Percentiles rank a stretch among this genome's conserved stretches.
Evolutionary conservation across 2,113 vertebrate species (phyloP).

Genomic region (Macquaria australasica): DNA sequence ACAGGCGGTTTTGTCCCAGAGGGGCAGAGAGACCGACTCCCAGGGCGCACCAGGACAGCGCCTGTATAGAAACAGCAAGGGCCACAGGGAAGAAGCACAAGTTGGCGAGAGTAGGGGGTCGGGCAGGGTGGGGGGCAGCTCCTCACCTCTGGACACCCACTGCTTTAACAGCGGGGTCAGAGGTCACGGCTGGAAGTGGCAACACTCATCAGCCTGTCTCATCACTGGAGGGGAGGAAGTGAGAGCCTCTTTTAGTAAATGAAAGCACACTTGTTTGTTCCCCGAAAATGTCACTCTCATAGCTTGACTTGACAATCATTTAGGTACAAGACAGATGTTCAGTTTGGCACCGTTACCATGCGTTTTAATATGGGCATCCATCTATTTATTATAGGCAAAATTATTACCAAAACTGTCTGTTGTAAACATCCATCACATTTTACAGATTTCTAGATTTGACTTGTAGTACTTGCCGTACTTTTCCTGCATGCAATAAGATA

Average conservation of each 20-base stretch:
- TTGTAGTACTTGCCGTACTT: too few relatives aligned
- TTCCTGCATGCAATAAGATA: too few relatives aligned
- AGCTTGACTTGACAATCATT: background rate
- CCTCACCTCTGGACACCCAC: constrained; percentile 62
- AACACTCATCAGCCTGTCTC: constrained; percentile 65
- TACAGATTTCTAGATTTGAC: too few relatives aligned
- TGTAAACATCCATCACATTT: too few relatives aligned
- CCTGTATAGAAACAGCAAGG: constrained; percentile 66
- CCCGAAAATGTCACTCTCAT: background rate
- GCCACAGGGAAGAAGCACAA: constrained; percentile 63
- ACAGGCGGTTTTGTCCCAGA: constrained; percentile 75
- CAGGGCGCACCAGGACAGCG: constrained; percentile 66
- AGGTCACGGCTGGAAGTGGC: constrained; percentile 74
- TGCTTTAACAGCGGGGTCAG: constrained; percentile 71
- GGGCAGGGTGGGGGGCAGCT: constrained; percentile 27
- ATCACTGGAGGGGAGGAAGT: constrained; percentile 10
- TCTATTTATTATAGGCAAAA: too few relatives aligned
- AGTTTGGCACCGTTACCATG: too few relatives aligned
- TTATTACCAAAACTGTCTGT: too few relatives aligned
- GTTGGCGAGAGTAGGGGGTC: constrained; percentile 58
- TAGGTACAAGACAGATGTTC: background rate
- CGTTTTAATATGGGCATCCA: too few relatives aligned
- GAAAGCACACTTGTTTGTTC: background rate
- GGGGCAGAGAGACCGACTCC: constrained; percentile 61
- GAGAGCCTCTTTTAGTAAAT: background rate